These are phyloP conservation scores for Chaetops frenatus DNA, from an alignment of 2,113 vertebrate genomes.

Conservation along the genomic window DNA sequence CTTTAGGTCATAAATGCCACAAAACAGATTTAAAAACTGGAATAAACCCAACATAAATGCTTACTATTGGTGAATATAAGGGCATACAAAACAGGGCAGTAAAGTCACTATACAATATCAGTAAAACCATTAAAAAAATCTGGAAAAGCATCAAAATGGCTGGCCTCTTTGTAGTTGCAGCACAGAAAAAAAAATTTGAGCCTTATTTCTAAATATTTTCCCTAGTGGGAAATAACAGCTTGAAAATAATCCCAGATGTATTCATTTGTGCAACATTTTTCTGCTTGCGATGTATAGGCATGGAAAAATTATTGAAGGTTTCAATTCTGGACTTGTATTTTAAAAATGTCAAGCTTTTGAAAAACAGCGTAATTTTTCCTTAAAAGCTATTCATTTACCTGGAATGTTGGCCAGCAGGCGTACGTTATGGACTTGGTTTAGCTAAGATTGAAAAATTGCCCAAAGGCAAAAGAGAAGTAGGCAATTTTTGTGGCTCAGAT, in stretches of 20 bases:
- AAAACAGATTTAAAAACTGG: slow-evolving; percentile 77
- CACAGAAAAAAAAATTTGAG: slow-evolving; percentile 62
- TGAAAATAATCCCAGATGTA: slow-evolving; percentile 86
- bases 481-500: slow-evolving; percentile 67
- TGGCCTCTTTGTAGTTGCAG: slow-evolving; percentile 78
- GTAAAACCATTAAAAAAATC: slow-evolving; percentile 76
- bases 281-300: slow-evolving; percentile 74
- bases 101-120: slow-evolving; percentile 80
- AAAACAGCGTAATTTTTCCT: slow-evolving; percentile 77
- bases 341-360: slow-evolving; percentile 78
- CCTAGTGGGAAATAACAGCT: slow-evolving; percentile 79
- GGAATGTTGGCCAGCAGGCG: slow-evolving; percentile 77
- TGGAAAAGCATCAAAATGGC: slow-evolving; percentile 79
- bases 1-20: slow-evolving; percentile 74
- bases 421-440: slow-evolving; percentile 76
- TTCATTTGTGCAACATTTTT: slow-evolving; percentile 78
- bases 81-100: slow-evolving; percentile 67
- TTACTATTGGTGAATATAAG: slow-evolving; percentile 66
- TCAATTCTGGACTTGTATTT: slow-evolving; percentile 76
- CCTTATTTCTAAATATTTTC: slow-evolving; percentile 80
- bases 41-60: slow-evolving; percentile 72
- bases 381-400: slow-evolving; percentile 80
- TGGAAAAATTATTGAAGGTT: slow-evolving; percentile 77
- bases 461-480: slow-evolving; percentile 62
- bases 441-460: slow-evolving; percentile 75